Base-by-base conservation (phyloP, 2,113 vertebrate species). In the Chlamydotis undulata region DNA sequence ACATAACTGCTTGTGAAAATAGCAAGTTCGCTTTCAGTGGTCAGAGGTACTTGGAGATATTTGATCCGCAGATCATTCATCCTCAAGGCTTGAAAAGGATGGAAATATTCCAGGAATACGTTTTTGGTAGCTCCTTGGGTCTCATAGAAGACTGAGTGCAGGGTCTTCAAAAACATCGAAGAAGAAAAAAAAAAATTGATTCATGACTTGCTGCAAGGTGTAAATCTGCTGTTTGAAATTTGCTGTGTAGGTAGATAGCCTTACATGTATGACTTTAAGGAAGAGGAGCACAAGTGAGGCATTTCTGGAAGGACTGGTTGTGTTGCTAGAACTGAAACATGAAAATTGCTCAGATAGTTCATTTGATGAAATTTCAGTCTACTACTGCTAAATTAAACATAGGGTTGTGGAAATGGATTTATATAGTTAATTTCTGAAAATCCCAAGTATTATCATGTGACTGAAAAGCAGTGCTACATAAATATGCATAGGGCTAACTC, bases 261-360 rank as follows among this genome's bases (percentile, higher is more conserved):
- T 71, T 73, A 47, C 2, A 17, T 1, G 4, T 33, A 0, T 50
- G 28, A 7, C n/a, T 83, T 0, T 26, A 33, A 60, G 55, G 59
- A 73, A 12, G 28, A 89, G 56, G 5, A 64, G 22, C n/a, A 45
- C 10, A 49, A 57, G 2, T 2, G 24, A 86, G 19, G 2, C 16
- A 6, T 79, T 71, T 79, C 10, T 59, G 17, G 15, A 39, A 82
- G 13, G 24, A 59, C 21, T 60, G n/a, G 7, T 65, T 49, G 33
- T 25, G 13, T 37, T 31, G 23, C 19, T 68, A 0, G 56, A 50
- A 55, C 4, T 15, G 29, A 43, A 74, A 37, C 16, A 29, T n/a
- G 41, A 28, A 50, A 61, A 61, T 33, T 16, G 19, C 19, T 39
- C 57, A 19, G 19, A 12, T 39, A 28, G 8, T 68, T 85, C 10